Base-by-base conservation (phyloP, 1,140 invertebrate species). In the Phortica variegata region DNA sequence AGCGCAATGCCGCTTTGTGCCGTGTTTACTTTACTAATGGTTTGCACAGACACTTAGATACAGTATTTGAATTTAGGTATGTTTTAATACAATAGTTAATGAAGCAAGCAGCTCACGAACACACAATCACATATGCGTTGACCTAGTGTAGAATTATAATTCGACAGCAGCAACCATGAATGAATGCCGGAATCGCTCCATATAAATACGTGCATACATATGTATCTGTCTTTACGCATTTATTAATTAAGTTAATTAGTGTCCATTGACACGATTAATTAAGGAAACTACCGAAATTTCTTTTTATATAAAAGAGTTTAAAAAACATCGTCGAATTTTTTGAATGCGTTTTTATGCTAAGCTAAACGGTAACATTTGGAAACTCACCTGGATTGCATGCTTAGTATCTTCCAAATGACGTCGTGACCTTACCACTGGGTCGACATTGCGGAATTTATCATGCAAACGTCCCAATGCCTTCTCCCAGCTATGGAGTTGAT, bases 401-500 rank as follows among this genome's bases (percentile, higher is more conserved):
- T 84, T 82, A 23, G 84, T 84, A 65, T 89, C 85, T 21, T 83
- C 70, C 34, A 90, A 80, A 65, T 89, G 85, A 58, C 84, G 81
- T 60, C 85, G 85, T 20, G 85, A 90, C 51, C 84, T 80, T 16
- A 90, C 84, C 43, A 82, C 82, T 18, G 80, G 80, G 71, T 92
- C 89, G 37, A 91, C 76, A 74, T 90, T 86, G 55, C 86, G 84
- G 54, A 83, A 80, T 36, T 85, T 83, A 62, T 92, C 89, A 50
- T 87, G 84, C 16, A 85, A 79, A 16, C 78, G 79, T 55, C 77
- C 81, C 3, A 88, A 50, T 40, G 81, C 79, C 54, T 78, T 83
- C 61, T 85, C 87, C 69, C 83, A 84, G 37, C 78, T 77, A 53
- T 84, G 80, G 72, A 86, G 84, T 52, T 83, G 81, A 2, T 79